A percentile compares a stretch with the other conserved stretches of the same genome.
Evolutionary conservation across 2,888 invertebrate species (phyloP).

Genomic region (Dryobotodes eremita): DNA sequence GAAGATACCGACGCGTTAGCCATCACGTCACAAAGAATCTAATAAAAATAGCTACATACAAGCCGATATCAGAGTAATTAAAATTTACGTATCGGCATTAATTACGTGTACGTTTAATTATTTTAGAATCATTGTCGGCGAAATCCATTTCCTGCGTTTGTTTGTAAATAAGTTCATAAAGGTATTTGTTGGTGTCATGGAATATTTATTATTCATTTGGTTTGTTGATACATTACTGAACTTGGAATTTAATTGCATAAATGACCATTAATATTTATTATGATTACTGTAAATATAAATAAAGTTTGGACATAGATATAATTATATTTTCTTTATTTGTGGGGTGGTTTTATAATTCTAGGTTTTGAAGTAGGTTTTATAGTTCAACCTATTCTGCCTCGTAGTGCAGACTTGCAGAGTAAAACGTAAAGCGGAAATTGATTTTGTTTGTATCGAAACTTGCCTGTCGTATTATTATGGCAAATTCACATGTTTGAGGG

Average conservation of each 20-base stretch:
- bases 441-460: background rate
- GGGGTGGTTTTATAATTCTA: too few species aligned
- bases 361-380: background rate
- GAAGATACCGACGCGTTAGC: background rate
- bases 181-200: constrained; percentile 29
- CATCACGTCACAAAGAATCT: background rate
- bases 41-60: constrained; percentile 5
- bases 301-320: background rate
- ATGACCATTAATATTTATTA: background rate
- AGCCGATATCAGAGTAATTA: constrained; percentile 24
- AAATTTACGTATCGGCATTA: constrained; percentile 37
- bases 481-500: background rate
- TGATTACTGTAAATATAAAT: constrained; percentile 1
- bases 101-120: constrained; percentile 47
- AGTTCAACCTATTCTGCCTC: background rate
- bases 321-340: background rate
- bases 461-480: background rate
- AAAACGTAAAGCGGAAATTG: constrained; percentile 5
- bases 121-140: constrained; percentile 46
- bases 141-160: constrained; percentile 68
- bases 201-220: constrained; percentile 35
- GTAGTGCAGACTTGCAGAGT: background rate
- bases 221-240: constrained; percentile 43
- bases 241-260: constrained; percentile 10
- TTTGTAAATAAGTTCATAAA: constrained; percentile 61